phyloP scores from a whole-genome alignment of 2,113 vertebrate species.

The Cheirogaleus medius region DNA sequence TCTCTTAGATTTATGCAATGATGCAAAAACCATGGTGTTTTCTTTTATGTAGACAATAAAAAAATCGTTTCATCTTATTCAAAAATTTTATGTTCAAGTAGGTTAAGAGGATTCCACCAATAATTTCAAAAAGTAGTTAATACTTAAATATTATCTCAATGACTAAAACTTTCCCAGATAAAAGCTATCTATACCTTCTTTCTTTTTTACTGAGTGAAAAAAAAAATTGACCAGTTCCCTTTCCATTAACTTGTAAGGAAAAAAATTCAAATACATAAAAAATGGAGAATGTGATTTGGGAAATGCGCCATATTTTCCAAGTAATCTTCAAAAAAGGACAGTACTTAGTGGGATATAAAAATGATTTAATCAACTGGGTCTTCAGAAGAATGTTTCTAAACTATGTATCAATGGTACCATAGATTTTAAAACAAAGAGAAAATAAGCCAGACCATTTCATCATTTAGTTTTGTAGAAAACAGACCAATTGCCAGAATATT shows the following conservation, averaged over 20 bases:
- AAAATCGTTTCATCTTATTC: constrained; percentile 43
- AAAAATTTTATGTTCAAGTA: constrained; percentile 37
- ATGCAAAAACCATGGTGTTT: constrained; percentile 54
- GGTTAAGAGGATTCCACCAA: constrained; percentile 10
- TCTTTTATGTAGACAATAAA: constrained; percentile 47
- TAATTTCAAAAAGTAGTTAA: constrained; percentile 57
- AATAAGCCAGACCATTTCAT: constrained; percentile 25
- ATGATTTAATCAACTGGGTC: constrained; percentile 22
- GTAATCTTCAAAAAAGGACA: constrained; percentile 24
- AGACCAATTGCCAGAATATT: neutral
- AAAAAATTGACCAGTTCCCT: constrained; percentile 39
- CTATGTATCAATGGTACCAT: neutral
- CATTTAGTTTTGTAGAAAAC: constrained; percentile 21
- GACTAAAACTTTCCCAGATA: constrained; percentile 41
- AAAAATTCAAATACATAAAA: constrained; percentile 7
- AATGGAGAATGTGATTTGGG: neutral
- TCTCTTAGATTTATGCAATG: constrained; percentile 47
- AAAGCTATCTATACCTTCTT: constrained; percentile 42
- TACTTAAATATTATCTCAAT: constrained; percentile 16
- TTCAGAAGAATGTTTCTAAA: constrained; percentile 53
- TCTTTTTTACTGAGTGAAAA: neutral
- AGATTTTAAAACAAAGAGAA: constrained; percentile 36
- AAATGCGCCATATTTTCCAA: constrained; percentile 15
- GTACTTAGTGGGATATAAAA: constrained; percentile 31
- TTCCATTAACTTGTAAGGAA: constrained; percentile 46